Conservation (phyloP, 2,113 vertebrate species). For the Triplophysa rosa region DNA sequence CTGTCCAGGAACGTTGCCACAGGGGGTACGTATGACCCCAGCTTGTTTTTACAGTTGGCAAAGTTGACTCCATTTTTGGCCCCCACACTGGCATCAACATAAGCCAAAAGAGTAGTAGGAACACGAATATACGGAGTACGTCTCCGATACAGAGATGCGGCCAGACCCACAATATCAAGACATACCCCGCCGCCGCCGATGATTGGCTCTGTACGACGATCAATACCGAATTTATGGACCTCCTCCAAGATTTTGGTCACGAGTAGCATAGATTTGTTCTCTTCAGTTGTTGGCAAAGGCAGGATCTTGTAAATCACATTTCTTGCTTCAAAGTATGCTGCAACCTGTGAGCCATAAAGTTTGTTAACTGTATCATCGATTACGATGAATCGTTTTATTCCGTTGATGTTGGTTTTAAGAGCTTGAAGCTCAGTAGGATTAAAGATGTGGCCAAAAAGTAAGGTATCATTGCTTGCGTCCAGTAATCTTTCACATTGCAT, state of each 20-base stretch:
- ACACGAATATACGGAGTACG: constrained; percentile 81
- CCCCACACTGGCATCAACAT: constrained; percentile 79
- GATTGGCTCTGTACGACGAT: constrained; percentile 78
- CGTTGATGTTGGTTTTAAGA: constrained; percentile 47
- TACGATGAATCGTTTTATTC: constrained; percentile 72
- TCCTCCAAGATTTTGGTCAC: constrained; percentile 77
- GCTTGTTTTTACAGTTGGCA: constrained; percentile 82
- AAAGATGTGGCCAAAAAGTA: constrained; percentile 75
- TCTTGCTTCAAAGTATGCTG: constrained; percentile 71
- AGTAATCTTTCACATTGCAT: constrained; percentile 72
- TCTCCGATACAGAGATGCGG: constrained; percentile 77
- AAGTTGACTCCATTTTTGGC: constrained; percentile 83
- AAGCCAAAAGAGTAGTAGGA: constrained; percentile 81
- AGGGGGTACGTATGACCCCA: constrained; percentile 77
- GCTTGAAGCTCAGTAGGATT: constrained; percentile 66
- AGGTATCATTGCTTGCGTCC: constrained; percentile 74
- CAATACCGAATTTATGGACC: constrained; percentile 77
- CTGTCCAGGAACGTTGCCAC: constrained; percentile 76
- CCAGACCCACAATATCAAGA: constrained; percentile 79
- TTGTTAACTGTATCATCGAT: constrained; percentile 74
- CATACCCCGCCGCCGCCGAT: constrained; percentile 82
- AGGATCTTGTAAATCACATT: constrained; percentile 75
- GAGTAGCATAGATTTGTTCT: constrained; percentile 81
- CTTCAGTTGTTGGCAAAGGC: constrained; percentile 76
- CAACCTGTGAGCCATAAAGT: constrained; percentile 72